These are phyloP conservation scores for Rhadinocentrus ornatus DNA, from an alignment of 2,797 vertebrate species.

Conservation along the genomic window DNA sequence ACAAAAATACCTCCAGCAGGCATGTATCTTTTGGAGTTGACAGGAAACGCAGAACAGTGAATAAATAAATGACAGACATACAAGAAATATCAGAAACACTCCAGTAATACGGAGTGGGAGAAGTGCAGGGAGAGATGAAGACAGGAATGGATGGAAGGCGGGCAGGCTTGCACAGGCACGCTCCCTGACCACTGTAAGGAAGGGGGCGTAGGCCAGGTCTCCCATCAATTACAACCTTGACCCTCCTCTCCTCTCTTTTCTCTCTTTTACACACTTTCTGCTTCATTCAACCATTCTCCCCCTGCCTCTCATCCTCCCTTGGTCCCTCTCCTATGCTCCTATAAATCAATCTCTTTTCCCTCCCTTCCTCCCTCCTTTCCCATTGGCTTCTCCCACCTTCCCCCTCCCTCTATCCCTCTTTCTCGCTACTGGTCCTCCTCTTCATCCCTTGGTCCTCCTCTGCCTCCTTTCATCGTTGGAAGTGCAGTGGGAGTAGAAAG, in stretches of 20 bases:
- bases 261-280: constrained; percentile 72
- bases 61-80: constrained; percentile 25
- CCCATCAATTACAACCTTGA: constrained; percentile 87
- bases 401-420: constrained; percentile 37
- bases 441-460: constrained; percentile 61
- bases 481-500: constrained; percentile 76
- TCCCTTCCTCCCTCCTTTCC: constrained; percentile 42
- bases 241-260: constrained; percentile 73
- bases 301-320: constrained; percentile 74
- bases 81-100: constrained; percentile 42
- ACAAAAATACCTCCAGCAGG: background rate
- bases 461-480: constrained; percentile 71
- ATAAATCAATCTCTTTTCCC: constrained; percentile 80
- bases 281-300: constrained; percentile 75
- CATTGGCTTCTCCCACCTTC: constrained; percentile 46
- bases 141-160: constrained; percentile 74
- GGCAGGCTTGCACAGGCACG: constrained; percentile 63
- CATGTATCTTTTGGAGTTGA: background rate
- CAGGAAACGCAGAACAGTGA: constrained; percentile 13
- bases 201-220: constrained; percentile 79
- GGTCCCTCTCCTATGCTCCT: constrained; percentile 76
- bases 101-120: constrained; percentile 63
- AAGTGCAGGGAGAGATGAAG: constrained; percentile 56
- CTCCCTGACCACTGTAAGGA: constrained; percentile 76
- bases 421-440: constrained; percentile 51